Conservation (phyloP, 2,888 invertebrate genomes). For the Drosophila melanocephala region DNA sequence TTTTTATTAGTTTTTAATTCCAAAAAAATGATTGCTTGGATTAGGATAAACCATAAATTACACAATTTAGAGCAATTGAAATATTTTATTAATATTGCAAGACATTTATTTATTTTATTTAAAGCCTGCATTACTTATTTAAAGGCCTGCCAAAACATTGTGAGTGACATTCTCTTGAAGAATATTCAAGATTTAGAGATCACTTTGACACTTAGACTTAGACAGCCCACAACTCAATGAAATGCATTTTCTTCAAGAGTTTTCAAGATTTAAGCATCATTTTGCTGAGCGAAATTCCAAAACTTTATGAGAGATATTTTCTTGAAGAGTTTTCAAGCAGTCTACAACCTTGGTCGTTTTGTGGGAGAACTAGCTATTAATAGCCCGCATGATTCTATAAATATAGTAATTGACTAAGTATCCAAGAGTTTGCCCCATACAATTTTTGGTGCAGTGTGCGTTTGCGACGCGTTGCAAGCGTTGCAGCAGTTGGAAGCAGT, state of each 20-base stretch:
- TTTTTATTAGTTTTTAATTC: not conserved
- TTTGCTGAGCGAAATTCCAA: not conserved
- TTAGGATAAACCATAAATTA: not conserved
- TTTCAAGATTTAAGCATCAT: not conserved
- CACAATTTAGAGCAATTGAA: not conserved
- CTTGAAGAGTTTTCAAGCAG: not conserved
- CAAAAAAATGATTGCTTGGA: not conserved
- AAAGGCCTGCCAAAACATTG: not conserved
- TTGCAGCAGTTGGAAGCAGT: not conserved
- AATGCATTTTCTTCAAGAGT: not conserved
- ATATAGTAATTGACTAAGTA: not conserved
- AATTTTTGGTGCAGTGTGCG: constrained; percentile 32
- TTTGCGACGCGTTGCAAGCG: constrained; percentile 19
- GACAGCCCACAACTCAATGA: not conserved
- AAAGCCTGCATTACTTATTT: no score
- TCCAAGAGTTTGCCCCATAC: not conserved
- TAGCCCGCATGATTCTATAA: not conserved
- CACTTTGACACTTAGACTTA: not conserved
- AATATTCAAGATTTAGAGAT: not conserved
- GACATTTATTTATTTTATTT: not conserved
- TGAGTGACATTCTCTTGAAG: not conserved
- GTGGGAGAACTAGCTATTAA: not conserved
- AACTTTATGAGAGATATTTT: not conserved
- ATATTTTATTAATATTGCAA: not conserved
- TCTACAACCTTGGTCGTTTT: not conserved